Evolutionary conservation across 2,888 invertebrate genomes (phyloP).

Genomic region (Melinaea menophilus): DNA sequence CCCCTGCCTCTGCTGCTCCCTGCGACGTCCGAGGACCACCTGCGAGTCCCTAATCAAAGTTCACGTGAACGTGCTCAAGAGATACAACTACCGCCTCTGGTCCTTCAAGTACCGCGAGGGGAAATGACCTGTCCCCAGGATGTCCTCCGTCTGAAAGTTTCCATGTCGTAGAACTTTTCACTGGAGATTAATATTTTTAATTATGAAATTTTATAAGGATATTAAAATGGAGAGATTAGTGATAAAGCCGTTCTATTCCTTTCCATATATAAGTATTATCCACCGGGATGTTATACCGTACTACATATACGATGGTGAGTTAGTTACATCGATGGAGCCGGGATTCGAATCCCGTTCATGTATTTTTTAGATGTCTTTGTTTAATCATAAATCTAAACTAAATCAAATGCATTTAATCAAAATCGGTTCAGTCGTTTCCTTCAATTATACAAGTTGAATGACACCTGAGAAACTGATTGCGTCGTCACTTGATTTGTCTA

Average conservation of each 20-base stretch:
- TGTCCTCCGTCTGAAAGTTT: no score
- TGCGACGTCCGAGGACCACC: constrained; percentile 55
- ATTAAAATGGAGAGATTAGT: not conserved
- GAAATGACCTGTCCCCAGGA: constrained; percentile 12
- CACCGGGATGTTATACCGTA: not conserved
- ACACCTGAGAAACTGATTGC: no score
- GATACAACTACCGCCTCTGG: constrained; percentile 70
- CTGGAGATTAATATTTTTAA: no score
- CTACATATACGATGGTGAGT: not conserved
- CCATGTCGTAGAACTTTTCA: no score
- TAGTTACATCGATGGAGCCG: not conserved
- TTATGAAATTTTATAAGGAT: no score
- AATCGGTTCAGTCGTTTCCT: no score
- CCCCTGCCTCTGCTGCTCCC: constrained; percentile 59
- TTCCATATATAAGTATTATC: not conserved
- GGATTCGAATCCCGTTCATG: no score
- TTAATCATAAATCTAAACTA: no score
- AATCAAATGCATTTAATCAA: no score
- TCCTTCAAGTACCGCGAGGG: constrained; percentile 57
- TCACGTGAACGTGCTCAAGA: constrained; percentile 59
- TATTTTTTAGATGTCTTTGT: no score
- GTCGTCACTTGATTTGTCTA: no score
- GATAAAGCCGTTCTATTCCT: not conserved
- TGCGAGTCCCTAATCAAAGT: constrained; percentile 66
- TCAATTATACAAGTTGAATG: no score